These are phyloP conservation scores for Eulemur rubriventer DNA, from an alignment of 2,797 vertebrate species.

Conservation along the genomic window DNA sequence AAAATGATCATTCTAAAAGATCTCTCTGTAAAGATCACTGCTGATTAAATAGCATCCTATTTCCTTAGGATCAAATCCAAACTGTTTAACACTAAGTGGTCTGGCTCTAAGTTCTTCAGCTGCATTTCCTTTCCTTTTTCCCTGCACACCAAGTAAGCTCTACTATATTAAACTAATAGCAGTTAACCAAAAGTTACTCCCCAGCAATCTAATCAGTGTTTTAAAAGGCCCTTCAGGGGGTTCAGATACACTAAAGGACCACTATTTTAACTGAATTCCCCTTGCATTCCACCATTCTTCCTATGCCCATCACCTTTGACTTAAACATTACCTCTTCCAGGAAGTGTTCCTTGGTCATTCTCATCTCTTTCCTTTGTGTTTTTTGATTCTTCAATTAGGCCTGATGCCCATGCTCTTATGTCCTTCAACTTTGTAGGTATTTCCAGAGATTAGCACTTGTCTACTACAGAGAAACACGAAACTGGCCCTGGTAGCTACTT, in stretches of 20 bases:
- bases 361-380: constrained; percentile 13
- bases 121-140: not conserved
- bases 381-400: not conserved
- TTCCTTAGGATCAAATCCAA: not conserved
- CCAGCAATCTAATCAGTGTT: not conserved
- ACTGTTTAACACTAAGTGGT: not conserved
- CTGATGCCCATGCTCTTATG: not conserved
- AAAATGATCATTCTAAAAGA: constrained; percentile 23
- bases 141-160: not conserved
- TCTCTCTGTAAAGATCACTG: not conserved
- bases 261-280: not conserved
- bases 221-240: not conserved
- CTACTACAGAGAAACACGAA: not conserved
- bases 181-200: not conserved
- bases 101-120: not conserved
- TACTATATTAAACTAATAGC: not conserved
- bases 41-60: not conserved
- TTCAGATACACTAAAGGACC: not conserved
- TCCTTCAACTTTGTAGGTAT: not conserved
- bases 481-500: not conserved
- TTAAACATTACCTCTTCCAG: not conserved
- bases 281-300: constrained; percentile 27
- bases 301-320: not conserved
- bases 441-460: constrained; percentile 15
- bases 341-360: not conserved